phyloP scores from a whole-genome alignment of 2,888 invertebrate genomes.

The Drosophila kambysellisi region DNA sequence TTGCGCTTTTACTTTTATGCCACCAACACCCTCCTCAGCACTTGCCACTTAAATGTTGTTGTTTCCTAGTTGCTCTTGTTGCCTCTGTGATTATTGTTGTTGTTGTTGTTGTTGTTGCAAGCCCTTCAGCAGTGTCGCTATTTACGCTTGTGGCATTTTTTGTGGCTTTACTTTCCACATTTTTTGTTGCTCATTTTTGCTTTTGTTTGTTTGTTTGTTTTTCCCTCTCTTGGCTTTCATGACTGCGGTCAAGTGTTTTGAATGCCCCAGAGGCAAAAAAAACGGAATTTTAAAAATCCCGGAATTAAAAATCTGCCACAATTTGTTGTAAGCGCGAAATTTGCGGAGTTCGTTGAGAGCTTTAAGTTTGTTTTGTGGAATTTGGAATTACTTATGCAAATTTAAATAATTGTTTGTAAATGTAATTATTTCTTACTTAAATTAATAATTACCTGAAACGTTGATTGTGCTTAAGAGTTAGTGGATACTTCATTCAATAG shows the following conservation, averaged over 20 bases:
- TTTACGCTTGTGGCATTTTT: constrained; percentile 58
- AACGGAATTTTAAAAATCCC: constrained; percentile 38
- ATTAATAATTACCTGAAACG: constrained; percentile 56
- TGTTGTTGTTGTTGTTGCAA: constrained; percentile 8
- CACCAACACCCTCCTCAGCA: not conserved
- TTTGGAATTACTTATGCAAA: constrained; percentile 11
- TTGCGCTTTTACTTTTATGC: constrained; percentile 44
- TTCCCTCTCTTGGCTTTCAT: constrained; percentile 20
- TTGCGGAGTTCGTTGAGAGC: not conserved
- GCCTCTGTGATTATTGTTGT: constrained; percentile 2
- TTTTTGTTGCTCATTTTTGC: not conserved
- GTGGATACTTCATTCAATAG: constrained; percentile 4
- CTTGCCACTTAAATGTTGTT: constrained; percentile 27
- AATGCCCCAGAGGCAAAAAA: constrained; percentile 23
- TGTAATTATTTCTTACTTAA: not conserved
- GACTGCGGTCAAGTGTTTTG: constrained; percentile 34
- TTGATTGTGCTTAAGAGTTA: constrained; percentile 4
- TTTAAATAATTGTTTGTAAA: not conserved
- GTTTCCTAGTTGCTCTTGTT: constrained; percentile 26
- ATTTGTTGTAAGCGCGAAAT: constrained; percentile 8
- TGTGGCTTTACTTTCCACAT: constrained; percentile 40
- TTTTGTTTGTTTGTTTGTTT: constrained; percentile 1
- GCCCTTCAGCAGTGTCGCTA: constrained; percentile 67
- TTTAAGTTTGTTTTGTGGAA: not conserved
- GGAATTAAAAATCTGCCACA: constrained; percentile 11